Conservation (phyloP, 2,113 vertebrate genomes). For the Hemiprocne comata region DNA sequence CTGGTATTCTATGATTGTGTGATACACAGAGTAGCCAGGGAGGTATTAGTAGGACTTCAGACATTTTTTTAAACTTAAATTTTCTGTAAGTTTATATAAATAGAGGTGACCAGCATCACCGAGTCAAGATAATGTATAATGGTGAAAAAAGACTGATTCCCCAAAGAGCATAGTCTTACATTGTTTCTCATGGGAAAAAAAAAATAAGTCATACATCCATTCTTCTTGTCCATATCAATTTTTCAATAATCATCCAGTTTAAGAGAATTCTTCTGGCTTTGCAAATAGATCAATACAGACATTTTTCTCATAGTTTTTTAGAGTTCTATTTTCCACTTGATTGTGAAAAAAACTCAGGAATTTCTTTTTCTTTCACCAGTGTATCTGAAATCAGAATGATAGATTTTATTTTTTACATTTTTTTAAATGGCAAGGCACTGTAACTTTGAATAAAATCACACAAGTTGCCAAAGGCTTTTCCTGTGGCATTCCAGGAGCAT, state of each 20-base stretch:
- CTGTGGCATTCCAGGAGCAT: neutral
- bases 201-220: neutral
- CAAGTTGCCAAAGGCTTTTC: neutral
- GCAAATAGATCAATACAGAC: neutral
- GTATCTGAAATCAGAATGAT: neutral
- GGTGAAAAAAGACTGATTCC: neutral
- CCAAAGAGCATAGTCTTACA: neutral
- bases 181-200: neutral
- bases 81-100: neutral
- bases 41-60: neutral
- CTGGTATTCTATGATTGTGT: neutral
- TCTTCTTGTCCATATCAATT: neutral
- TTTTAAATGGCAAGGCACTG: neutral
- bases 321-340: neutral
- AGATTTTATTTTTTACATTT: neutral
- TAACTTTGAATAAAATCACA: neutral
- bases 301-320: neutral
- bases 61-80: neutral
- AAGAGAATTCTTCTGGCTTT: neutral
- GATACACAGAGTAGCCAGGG: neutral
- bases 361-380: neutral
- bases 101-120: neutral
- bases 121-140: neutral
- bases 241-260: neutral
- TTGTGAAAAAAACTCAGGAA: neutral